phyloP scores from a whole-genome alignment of 2,888 invertebrate species.

The Chalcosyrphus nemorum region DNA sequence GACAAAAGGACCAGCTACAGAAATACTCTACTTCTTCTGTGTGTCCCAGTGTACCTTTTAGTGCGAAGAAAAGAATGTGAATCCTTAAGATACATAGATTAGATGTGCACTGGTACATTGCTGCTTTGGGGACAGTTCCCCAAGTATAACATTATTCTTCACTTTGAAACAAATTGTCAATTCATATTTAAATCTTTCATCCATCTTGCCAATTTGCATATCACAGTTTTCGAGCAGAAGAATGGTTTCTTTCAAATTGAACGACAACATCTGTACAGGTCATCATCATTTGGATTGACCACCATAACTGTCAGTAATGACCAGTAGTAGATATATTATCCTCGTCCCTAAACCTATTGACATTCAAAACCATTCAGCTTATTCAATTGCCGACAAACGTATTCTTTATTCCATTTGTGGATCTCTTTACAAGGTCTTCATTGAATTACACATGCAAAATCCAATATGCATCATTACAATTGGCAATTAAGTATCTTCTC shows the following conservation, averaged over 20 bases:
- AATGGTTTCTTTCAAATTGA: neutral
- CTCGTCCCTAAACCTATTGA: neutral
- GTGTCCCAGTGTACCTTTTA: too few relatives aligned
- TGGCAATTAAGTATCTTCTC: conserved; percentile 64
- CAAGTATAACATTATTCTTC: too few relatives aligned
- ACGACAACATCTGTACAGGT: neutral
- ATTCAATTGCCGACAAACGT: conserved; percentile 64
- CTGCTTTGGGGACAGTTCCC: too few relatives aligned
- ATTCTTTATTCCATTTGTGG: conserved; percentile 57
- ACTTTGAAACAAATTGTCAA: neutral
- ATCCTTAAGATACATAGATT: too few relatives aligned
- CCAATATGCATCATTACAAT: conserved; percentile 67
- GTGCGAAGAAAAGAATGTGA: too few relatives aligned
- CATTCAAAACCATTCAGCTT: conserved; percentile 13
- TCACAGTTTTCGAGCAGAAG: neutral
- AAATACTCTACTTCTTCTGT: too few relatives aligned
- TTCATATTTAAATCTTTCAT: neutral
- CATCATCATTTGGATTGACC: neutral
- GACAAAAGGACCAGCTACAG: too few relatives aligned
- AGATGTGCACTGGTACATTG: too few relatives aligned
- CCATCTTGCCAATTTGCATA: neutral
- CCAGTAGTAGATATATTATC: too few relatives aligned
- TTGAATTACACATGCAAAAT: conserved; percentile 62
- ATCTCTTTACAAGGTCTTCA: conserved; percentile 52
- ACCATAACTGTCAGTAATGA: neutral